Evolutionary conservation across 2,797 vertebrate species (phyloP).

Genomic region (Gobio occitaniae): DNA sequence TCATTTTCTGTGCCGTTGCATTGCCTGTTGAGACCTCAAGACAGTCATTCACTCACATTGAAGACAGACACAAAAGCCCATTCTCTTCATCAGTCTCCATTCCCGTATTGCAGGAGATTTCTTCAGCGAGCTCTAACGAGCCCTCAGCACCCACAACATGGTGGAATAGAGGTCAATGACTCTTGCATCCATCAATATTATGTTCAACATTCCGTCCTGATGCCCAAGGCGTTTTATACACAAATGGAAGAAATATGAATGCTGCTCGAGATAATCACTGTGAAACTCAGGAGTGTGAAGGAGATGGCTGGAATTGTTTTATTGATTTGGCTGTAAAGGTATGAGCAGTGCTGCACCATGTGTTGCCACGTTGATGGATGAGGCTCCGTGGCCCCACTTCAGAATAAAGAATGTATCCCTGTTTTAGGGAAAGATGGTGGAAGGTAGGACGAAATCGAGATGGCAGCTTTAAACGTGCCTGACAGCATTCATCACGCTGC

Average conservation of each 20-base stretch:
- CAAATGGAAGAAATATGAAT: constrained; percentile 51
- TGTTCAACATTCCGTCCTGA: constrained; percentile 41
- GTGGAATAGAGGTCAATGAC: constrained; percentile 56
- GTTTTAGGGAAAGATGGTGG: constrained; percentile 14
- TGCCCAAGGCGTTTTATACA: constrained; percentile 49
- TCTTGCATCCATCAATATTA: constrained; percentile 55
- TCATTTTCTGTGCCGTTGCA: background rate
- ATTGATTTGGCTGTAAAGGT: constrained; percentile 57
- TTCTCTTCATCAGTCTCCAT: constrained; percentile 24
- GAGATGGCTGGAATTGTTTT: constrained; percentile 48
- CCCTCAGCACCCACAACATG: constrained; percentile 56
- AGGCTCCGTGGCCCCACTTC: constrained; percentile 24
- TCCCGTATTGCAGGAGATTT: constrained; percentile 40
- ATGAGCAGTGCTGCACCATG: constrained; percentile 40
- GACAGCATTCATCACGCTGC: constrained; percentile 27
- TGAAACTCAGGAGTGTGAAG: constrained; percentile 46
- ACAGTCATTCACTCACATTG: constrained; percentile 16
- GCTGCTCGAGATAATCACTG: constrained; percentile 40
- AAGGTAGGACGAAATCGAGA: constrained; percentile 5
- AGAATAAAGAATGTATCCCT: constrained; percentile 23
- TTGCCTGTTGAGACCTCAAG: constrained; percentile 23
- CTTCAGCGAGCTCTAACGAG: constrained; percentile 55
- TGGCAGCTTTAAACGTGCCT: constrained; percentile 4
- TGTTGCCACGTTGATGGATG: constrained; percentile 50
- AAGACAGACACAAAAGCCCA: constrained; percentile 39